Evolutionary conservation across 2,888 invertebrate genomes (phyloP).

Genomic region (Pilophorus perplexus): DNA sequence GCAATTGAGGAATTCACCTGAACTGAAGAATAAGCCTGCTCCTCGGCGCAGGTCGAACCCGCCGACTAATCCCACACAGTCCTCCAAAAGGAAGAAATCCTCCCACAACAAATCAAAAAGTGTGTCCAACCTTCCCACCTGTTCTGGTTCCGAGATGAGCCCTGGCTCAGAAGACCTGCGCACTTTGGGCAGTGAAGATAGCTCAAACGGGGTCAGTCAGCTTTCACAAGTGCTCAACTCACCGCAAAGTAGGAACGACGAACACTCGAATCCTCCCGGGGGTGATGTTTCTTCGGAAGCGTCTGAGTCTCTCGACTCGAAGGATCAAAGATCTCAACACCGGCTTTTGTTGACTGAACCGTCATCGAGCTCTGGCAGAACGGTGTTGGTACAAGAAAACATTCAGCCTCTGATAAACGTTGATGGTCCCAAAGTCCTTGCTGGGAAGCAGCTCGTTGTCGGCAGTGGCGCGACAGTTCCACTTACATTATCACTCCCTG

Average conservation of each 20-base stretch:
- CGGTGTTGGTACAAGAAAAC: conserved; percentile 50
- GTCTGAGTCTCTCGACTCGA: conserved; percentile 50
- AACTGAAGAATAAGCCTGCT: conserved; percentile 75
- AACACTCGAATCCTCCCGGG: conserved; percentile 53
- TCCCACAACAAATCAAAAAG: conserved; percentile 62
- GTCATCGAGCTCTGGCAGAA: conserved; percentile 49
- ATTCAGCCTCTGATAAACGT: conserved; percentile 52
- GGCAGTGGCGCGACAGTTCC: conserved; percentile 49
- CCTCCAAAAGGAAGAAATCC: conserved; percentile 68
- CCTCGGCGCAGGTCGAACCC: conserved; percentile 72
- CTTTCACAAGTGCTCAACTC: conserved; percentile 55
- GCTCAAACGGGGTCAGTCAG: conserved; percentile 67
- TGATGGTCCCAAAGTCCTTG: conserved; percentile 48
- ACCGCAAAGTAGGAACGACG: conserved; percentile 53
- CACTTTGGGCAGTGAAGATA: conserved; percentile 74
- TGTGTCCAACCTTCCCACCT: conserved; percentile 49
- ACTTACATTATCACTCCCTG: conserved; percentile 47
- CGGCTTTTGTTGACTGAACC: conserved; percentile 49
- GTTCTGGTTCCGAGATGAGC: conserved; percentile 57
- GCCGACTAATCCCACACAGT: conserved; percentile 67
- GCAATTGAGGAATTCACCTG: conserved; percentile 74
- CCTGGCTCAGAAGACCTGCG: conserved; percentile 65
- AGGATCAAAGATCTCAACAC: conserved; percentile 47
- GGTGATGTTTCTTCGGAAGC: conserved; percentile 58
- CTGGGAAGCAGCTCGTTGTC: conserved; percentile 49